A percentile compares a stretch with the other conserved stretches of the same genome.
Evolutionary conservation across 2,888 invertebrate species (phyloP).

Genomic region (Orthosia gothica): DNA sequence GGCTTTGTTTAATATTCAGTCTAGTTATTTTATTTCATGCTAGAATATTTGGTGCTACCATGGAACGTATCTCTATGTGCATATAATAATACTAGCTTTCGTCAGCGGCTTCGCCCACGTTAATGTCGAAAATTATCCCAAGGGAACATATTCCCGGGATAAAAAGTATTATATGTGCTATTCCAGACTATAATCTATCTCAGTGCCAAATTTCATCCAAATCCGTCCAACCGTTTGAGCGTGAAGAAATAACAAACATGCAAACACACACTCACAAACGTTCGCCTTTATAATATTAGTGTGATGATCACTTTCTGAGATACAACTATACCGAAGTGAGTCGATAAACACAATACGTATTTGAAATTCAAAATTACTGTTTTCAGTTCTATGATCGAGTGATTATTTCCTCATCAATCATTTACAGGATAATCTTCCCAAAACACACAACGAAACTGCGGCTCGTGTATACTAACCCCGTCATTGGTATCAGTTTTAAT

Average conservation of each 20-base stretch:
- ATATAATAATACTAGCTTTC: too few relatives aligned
- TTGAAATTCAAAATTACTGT: background rate
- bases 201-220: too few relatives aligned
- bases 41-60: background rate
- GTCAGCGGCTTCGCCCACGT: too few relatives aligned
- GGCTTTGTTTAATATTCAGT: conserved; percentile 4
- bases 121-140: too few relatives aligned
- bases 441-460: conserved; percentile 20
- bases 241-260: too few relatives aligned
- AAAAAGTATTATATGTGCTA: too few relatives aligned
- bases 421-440: background rate
- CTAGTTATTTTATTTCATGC: background rate
- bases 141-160: too few relatives aligned
- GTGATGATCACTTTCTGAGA: background rate
- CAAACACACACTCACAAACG: too few relatives aligned
- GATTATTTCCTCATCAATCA: background rate
- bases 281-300: too few relatives aligned
- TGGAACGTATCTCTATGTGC: background rate
- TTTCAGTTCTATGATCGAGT: background rate
- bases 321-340: background rate
- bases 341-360: too few relatives aligned
- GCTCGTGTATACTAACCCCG: conserved; percentile 47
- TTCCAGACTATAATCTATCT: too few relatives aligned
- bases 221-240: too few relatives aligned
- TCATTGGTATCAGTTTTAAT: conserved; percentile 58